Evolutionary conservation across 2,888 invertebrate species (phyloP), one percentile per base, ranked within the genome.

Genomic region (Electrophaes corylata): DNA sequence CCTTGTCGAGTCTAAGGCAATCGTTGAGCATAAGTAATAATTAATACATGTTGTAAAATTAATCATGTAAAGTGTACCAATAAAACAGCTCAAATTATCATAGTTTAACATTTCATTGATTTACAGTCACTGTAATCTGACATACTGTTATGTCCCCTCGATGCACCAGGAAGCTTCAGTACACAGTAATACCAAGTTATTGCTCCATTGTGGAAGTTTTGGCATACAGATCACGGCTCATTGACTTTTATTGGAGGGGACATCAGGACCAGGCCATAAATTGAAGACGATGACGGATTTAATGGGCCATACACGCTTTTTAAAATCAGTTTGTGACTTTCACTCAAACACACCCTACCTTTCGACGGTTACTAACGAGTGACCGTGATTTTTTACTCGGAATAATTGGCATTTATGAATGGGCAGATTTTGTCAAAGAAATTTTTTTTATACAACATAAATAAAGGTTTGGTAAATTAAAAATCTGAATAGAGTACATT

Each of bases 151-250:
- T 51, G 57, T 51, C 77, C 75, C 77, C 70, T 66, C 66, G 66
- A 71, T 74, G 70, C 70, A 71, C 52, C 71, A 71, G 78, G 75
- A 76, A 62, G 64, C 72, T 66, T 67, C 59, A 23, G 67, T 71
- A 72, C 67, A 73, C 73, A 76, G 78, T 82, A 77, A 79, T 73
- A 74, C 74, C 72, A 73, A 82, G 75, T 83, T 83, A 83, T 81
- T 76, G 79, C 77, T 66, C 76, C 76, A 83, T 86, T 86, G 86
- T 86, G 83, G 86, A 83, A 83, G 75, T 85, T 87, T 85, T 83
- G 81, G 85, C 84, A 83, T 79, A 84, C 81, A 82, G 80, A 88
- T 83, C 86, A 90, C 81, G 91, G 87, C 79, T 86, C 91, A 91
- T 89, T 84, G 85, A 89, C 69, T 86, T 86, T 86, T 85, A 86